Evolutionary conservation across 2,888 invertebrate genomes (phyloP).

Genomic region (Sialis fuliginosa): DNA sequence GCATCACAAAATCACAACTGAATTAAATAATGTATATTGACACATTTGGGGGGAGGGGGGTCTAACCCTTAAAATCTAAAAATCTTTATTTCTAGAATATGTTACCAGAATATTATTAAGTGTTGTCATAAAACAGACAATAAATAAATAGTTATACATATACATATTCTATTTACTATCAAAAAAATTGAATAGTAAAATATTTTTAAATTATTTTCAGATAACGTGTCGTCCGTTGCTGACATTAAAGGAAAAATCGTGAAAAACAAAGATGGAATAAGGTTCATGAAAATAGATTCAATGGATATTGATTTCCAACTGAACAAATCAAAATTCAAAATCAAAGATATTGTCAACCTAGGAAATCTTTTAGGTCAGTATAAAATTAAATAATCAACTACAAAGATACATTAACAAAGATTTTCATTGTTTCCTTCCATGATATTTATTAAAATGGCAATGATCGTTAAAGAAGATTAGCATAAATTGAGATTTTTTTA

Average conservation of each 20-base stretch:
- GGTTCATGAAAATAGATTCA: slow-evolving; percentile 50
- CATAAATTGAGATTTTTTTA: too few species aligned
- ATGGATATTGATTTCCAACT: slow-evolving; percentile 54
- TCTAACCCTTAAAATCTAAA: too few species aligned
- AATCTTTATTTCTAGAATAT: too few species aligned
- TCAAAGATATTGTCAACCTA: slow-evolving; percentile 53
- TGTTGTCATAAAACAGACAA: not conserved
- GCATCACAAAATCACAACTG: too few species aligned
- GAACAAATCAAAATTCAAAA: slow-evolving; percentile 48
- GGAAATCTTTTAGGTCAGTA: slow-evolving; percentile 54
- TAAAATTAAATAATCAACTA: not conserved
- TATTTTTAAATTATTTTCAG: slow-evolving; percentile 25
- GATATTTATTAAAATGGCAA: too few species aligned
- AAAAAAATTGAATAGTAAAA: not conserved
- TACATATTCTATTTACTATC: not conserved
- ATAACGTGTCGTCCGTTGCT: slow-evolving; percentile 49
- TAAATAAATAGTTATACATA: not conserved
- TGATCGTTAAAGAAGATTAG: too few species aligned
- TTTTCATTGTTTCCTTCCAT: too few species aligned
- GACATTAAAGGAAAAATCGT: slow-evolving; percentile 52
- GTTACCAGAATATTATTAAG: too few species aligned
- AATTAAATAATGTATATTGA: too few species aligned
- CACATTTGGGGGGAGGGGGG: too few species aligned
- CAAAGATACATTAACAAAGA: too few species aligned
- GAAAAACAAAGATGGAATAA: slow-evolving; percentile 33